Percentiles rank a stretch among this genome's conserved stretches.
These are phyloP conservation scores for Rhynchomys soricoides DNA, from an alignment of 2,113 vertebrate species.

Conservation along the genomic window DNA sequence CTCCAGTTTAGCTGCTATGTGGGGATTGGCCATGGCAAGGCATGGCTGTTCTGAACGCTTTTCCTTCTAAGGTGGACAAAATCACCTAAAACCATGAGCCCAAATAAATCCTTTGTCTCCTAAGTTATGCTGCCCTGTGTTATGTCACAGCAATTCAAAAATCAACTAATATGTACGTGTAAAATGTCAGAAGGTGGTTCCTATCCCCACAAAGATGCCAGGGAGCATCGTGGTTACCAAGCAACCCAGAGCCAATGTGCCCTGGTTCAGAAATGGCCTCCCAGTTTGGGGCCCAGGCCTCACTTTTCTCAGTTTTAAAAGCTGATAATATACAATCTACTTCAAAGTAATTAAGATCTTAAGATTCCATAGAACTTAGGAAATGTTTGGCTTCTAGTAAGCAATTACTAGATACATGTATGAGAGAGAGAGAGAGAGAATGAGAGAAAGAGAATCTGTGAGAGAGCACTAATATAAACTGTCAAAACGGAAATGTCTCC, in stretches of 20 bases:
- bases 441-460: not conserved
- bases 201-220: not conserved
- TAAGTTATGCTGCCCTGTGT: not conserved
- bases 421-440: not conserved
- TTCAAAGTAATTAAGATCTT: not conserved
- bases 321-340: not conserved
- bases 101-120: not conserved
- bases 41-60: too few species aligned
- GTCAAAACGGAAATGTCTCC: not conserved
- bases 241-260: not conserved
- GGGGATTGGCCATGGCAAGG: not conserved
- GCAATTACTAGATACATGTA: not conserved
- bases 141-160: not conserved
- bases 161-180: not conserved
- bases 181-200: not conserved
- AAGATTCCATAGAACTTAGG: not conserved
- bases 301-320: not conserved
- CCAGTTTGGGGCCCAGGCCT: not conserved
- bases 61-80: not conserved
- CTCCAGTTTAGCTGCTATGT: not conserved
- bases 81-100: not conserved
- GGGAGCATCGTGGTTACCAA: fast-evolving
- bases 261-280: too few species aligned
- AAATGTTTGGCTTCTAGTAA: not conserved
- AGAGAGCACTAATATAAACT: not conserved